Percentiles rank a stretch among this genome's conserved stretches.
These are phyloP conservation scores for Craseonycteris thonglongyai DNA, from an alignment of 2,113 vertebrate species.

Conservation along the genomic window DNA sequence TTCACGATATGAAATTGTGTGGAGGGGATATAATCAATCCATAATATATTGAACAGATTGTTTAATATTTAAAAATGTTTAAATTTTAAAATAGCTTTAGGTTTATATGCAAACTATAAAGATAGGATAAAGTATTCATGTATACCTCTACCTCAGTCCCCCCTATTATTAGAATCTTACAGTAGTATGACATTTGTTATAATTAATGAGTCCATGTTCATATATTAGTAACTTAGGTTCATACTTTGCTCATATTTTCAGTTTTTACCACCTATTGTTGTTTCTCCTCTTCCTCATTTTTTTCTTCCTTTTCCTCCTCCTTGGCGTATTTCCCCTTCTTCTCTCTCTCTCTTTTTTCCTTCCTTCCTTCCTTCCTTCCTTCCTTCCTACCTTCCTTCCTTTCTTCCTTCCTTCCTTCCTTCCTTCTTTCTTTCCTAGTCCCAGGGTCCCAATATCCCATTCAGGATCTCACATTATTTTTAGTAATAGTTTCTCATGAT, in stretches of 20 bases:
- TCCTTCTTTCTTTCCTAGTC: neutral
- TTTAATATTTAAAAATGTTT: neutral
- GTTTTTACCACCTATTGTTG: neutral
- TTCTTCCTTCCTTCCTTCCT: rapidly evolving
- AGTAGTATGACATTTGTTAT: neutral
- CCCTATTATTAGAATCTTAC: neutral
- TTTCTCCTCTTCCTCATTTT: neutral
- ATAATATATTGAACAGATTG: neutral
- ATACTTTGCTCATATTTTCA: neutral
- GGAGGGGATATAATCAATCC: neutral
- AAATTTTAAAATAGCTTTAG: neutral
- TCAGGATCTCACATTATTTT: neutral
- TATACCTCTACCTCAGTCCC: neutral
- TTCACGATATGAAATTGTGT: neutral
- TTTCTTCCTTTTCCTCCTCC: no score
- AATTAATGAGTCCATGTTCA: neutral
- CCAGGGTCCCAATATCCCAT: neutral
- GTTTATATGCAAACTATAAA: neutral
- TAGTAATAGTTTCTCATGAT: neutral
- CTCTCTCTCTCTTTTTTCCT: rapidly evolving
- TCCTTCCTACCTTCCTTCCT: rapidly evolving
- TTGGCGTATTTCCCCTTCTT: no score
- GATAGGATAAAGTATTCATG: neutral
- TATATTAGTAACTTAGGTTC: neutral
- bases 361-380: rapidly evolving